Base-by-base conservation (phyloP, 2,113 vertebrate species). In the Tetraodon nigroviridis region DNA sequence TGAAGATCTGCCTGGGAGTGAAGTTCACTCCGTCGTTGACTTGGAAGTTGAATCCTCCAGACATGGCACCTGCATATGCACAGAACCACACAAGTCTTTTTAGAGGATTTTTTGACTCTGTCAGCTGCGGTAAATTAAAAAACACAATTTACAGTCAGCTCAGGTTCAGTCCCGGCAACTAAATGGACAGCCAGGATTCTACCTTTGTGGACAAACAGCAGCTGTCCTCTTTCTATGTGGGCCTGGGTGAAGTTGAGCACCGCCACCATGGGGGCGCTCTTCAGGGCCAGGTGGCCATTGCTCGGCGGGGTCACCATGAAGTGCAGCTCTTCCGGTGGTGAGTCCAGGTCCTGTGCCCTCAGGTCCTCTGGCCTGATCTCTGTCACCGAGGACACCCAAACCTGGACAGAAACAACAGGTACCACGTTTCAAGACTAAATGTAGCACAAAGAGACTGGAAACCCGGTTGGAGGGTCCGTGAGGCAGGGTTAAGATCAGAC, bases 21-120 rank as follows among this genome's bases (percentile, higher is more conserved):
- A 92, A 93, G 83, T 97, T 96, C 81, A 95, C 80, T 42, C 94
- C 93, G 40, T 97, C 94, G 14, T 93, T 96, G 32, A 95, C 92
- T 74, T 96, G 93, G 77, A 98, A 96, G 82, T 46, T 94, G 83
- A 97, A 98, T 8, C 93, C 92, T 83, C 94, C 94, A 58, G 92
- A 93, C 89, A 90, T 88, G 55, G 93, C 74, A 59, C 95, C 95
- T 98, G 75, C 18, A 60, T 55, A 51, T 58, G 65, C 53, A 16
- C 32, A 49, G 61, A 66, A 60, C 24, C 27, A 17, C n/a, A n/a
- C n/a, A 54, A 49, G 52, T 1, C 0, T 6, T 55, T 48, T 53
- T 0, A 17, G 70, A 48, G 40, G 0, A 11, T 13, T 7, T 17
- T 51, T 27, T 49, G 41, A 40, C 6, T 64, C 49, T 67, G 40